Evolutionary conservation across 64 coral and sea anemone species (phyloP), one percentile per base, ranked within the genome.

Genomic region (Pocillopora damicornis): DNA sequence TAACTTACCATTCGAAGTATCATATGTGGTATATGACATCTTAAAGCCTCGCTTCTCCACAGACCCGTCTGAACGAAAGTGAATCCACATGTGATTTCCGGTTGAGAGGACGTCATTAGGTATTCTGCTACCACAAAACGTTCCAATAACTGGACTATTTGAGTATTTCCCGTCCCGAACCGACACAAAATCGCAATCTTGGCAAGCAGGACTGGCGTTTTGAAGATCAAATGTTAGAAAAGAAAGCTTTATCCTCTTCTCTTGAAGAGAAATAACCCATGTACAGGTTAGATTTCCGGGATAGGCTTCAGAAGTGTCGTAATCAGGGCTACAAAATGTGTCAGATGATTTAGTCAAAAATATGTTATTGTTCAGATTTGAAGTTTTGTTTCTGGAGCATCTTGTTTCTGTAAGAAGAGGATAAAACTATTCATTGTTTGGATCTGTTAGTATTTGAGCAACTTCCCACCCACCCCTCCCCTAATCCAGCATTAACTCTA

Each of bases 131-230:
- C 93, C 93, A 59, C 93, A 95, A 63, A 84, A 95, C 36, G 80
- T 80, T 4, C 93, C 93, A 74, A 91, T 20, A 12, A 75, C 75
- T 63, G 91, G 84, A n/a, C 93, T 88, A 59, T 85, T 35, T 37
- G 64, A 42, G 61, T 60, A 91, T 12, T 67, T 37, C 1, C 89
- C 87, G 60, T 95, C 93, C 45, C 79, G 67, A 13, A 95, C 86
- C 34, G 83, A 45, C 14, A 95, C 93, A 63, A 91, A 95, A 77
- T 95, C 93, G 20, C 38, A 18, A 12, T 79, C 73, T 15, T n/a
- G 74, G 61, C 93, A 95, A 20, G 79, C 79, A 10, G 86, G 60
- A 30, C 89, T 91, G 15, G 89, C 63, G 11, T 15, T 20, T 56
- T 77, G 75, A 77, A 77, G 75, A 18, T 58, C 38, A 17, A 77